Evolutionary conservation across 2,888 invertebrate species (phyloP).

Genomic region (Plagodis pulveraria): DNA sequence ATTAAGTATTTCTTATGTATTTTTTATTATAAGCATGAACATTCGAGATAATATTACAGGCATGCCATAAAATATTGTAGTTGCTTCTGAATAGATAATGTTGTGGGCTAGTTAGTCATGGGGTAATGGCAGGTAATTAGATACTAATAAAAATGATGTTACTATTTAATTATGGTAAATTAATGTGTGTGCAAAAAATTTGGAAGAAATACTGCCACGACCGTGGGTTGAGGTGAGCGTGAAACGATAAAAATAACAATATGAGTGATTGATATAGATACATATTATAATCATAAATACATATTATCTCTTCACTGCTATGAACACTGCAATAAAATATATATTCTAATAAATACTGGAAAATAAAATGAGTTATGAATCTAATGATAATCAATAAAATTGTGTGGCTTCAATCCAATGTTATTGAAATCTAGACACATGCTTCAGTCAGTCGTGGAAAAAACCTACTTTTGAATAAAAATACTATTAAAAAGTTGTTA

Average conservation of each 20-base stretch:
- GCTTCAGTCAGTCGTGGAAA: slow-evolving; percentile 71
- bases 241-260: slow-evolving; percentile 41
- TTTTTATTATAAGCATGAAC: neutral
- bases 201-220: slow-evolving; percentile 61
- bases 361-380: slow-evolving; percentile 31
- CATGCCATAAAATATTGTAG: slow-evolving; percentile 21
- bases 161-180: slow-evolving; percentile 43
- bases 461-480: slow-evolving; percentile 17
- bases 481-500: slow-evolving; percentile 19
- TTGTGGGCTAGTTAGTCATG: slow-evolving; percentile 39
- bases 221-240: slow-evolving; percentile 61
- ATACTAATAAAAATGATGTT: slow-evolving; percentile 54
- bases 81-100: slow-evolving; percentile 48
- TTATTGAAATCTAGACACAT: slow-evolving; percentile 58
- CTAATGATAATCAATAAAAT: slow-evolving; percentile 28
- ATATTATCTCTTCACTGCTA: slow-evolving; percentile 33
- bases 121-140: slow-evolving; percentile 50
- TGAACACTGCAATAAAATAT: neutral
- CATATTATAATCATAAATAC: slow-evolving; percentile 25
- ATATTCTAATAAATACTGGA: slow-evolving; percentile 13
- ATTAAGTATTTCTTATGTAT: neutral
- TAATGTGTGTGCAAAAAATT: slow-evolving; percentile 53
- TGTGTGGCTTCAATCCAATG: slow-evolving; percentile 40
- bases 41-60: neutral
- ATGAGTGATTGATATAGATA: slow-evolving; percentile 48